Conservation (phyloP, 1,140 invertebrate species). For the Ceratosolen fusciceps region DNA sequence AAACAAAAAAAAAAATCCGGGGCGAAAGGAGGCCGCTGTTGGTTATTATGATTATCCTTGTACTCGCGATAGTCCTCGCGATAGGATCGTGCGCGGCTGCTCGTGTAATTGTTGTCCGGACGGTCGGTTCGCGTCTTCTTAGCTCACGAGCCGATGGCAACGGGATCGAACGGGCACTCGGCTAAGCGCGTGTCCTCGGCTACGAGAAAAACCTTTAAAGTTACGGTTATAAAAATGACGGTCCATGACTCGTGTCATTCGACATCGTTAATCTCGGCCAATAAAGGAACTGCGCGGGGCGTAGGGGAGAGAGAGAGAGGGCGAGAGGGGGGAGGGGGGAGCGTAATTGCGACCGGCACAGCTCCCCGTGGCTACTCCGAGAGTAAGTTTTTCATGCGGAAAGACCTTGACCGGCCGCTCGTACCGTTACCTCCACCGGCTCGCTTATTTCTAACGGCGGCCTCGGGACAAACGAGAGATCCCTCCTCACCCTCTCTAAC, state of each 20-base stretch:
- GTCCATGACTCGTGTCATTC: too few species aligned
- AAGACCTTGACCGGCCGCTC: background rate
- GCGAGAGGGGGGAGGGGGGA: background rate
- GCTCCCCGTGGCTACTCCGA: background rate
- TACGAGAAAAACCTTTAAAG: too few species aligned
- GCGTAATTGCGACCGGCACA: too few species aligned
- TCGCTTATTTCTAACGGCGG: conserved; percentile 17
- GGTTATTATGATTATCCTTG: too few species aligned
- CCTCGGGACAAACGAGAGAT: too few species aligned
- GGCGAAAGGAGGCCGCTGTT: too few species aligned
- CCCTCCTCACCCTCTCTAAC: too few species aligned
- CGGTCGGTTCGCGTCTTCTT: too few species aligned
- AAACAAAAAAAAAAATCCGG: too few species aligned
- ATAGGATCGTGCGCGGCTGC: background rate
- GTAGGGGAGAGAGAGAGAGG: background rate
- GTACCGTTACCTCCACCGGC: background rate
- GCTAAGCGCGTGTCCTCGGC: too few species aligned
- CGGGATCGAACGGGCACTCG: too few species aligned
- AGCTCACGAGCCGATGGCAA: too few species aligned
- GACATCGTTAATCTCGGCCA: conserved; percentile 29
- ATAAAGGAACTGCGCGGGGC: conserved; percentile 24
- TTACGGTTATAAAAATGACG: background rate
- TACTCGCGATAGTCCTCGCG: background rate
- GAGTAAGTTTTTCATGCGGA: conserved; percentile 9
- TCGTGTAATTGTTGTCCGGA: background rate